These are phyloP conservation scores for Orthosia gothica DNA, from an alignment of 2,888 invertebrate genomes.

Conservation along the genomic window DNA sequence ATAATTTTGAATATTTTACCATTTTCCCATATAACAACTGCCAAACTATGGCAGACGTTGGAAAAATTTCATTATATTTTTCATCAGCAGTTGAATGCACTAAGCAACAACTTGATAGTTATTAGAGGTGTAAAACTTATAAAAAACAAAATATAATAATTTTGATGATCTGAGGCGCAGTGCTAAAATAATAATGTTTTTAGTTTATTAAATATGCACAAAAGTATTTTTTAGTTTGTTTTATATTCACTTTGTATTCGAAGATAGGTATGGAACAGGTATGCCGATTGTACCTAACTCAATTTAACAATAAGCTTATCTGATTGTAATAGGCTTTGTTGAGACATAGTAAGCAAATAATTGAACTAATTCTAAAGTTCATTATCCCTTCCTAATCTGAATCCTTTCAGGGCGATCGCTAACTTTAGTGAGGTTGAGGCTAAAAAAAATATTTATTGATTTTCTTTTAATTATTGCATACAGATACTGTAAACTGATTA, in stretches of 20 bases:
- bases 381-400: conserved; percentile 27
- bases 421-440: conserved; percentile 1
- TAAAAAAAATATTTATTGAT: conserved; percentile 3
- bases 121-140: background rate
- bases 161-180: background rate
- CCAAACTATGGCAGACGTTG: no score
- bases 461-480: background rate
- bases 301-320: conserved; percentile 22
- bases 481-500: no score
- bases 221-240: background rate
- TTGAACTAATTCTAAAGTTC: conserved; percentile 38
- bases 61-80: background rate
- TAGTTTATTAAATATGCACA: no score
- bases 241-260: background rate
- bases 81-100: background rate
- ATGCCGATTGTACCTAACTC: background rate
- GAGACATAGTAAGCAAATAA: conserved; percentile 1
- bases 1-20: no score
- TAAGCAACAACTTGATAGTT: background rate
- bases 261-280: background rate
- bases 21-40: no score
- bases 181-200: no score
- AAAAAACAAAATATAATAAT: background rate
- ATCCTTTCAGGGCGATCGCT: conserved; percentile 34
- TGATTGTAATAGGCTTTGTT: conserved; percentile 15